phyloP scores from a whole-genome alignment of 2,113 vertebrate species.

The Ceratotherium simum region DNA sequence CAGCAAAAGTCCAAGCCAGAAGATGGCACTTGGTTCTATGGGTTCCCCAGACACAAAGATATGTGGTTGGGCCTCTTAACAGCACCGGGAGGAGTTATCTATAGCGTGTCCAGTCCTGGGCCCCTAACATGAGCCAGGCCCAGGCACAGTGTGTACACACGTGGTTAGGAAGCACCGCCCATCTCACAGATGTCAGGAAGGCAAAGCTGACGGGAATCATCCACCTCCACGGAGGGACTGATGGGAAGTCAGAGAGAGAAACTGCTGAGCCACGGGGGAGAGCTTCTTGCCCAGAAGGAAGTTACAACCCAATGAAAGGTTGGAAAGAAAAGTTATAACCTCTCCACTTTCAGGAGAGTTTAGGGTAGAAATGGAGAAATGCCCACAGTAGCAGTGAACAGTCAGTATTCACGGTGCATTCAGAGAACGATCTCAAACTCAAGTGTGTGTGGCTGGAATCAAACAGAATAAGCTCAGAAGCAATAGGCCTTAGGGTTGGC shows the following conservation, averaged over 20 bases:
- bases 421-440: neutral
- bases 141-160: fast-evolving
- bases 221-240: neutral
- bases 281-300: neutral
- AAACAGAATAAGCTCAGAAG: neutral
- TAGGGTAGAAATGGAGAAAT: neutral
- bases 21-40: neutral
- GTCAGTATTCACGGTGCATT: neutral
- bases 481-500: neutral
- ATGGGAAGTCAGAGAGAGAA: neutral
- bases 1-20: neutral
- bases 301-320: neutral
- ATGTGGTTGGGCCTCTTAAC: neutral
- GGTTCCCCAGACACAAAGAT: neutral
- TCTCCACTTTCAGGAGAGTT: neutral
- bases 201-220: neutral
- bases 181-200: neutral
- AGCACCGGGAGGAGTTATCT: no score
- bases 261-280: neutral
- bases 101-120: neutral
- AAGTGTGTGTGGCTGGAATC: neutral
- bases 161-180: neutral
- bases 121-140: neutral
- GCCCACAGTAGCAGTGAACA: neutral
- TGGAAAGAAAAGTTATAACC: neutral